These are phyloP conservation scores for Poecile montanus DNA, from an alignment of 2,797 vertebrate species.

Conservation along the genomic window DNA sequence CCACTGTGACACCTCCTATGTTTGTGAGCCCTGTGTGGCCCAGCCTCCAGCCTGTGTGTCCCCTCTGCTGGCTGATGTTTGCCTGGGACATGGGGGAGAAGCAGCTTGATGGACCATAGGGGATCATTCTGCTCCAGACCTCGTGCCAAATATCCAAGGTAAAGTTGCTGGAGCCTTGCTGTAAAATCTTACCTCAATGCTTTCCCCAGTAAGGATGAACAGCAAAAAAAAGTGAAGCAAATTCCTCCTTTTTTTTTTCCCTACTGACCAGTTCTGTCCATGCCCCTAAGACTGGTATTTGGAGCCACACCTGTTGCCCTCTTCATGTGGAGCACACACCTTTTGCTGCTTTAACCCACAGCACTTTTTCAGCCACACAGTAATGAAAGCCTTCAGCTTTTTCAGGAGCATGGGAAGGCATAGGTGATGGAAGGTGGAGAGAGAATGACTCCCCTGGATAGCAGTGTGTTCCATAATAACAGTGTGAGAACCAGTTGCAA, in stretches of 20 bases:
- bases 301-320: neutral
- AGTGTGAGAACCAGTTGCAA: conserved; percentile 46
- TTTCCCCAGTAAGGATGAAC: neutral
- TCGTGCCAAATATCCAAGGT: neutral
- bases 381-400: conserved; percentile 5
- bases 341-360: neutral
- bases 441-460: neutral
- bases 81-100: neutral
- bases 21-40: neutral
- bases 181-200: neutral
- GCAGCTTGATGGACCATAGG: no score
- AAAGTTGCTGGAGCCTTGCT: neutral
- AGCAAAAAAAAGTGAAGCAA: neutral
- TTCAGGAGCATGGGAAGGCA: neutral
- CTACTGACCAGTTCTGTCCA: neutral
- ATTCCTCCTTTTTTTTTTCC: neutral
- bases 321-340: neutral
- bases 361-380: neutral
- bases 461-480: neutral
- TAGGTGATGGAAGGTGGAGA: neutral
- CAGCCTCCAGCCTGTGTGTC: neutral
- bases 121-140: neutral
- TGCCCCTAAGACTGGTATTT: neutral
- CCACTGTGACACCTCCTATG: accelerated
- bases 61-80: neutral